Base-by-base conservation (phyloP, 2,888 invertebrate species). In the Nephrotoma flavescens region DNA sequence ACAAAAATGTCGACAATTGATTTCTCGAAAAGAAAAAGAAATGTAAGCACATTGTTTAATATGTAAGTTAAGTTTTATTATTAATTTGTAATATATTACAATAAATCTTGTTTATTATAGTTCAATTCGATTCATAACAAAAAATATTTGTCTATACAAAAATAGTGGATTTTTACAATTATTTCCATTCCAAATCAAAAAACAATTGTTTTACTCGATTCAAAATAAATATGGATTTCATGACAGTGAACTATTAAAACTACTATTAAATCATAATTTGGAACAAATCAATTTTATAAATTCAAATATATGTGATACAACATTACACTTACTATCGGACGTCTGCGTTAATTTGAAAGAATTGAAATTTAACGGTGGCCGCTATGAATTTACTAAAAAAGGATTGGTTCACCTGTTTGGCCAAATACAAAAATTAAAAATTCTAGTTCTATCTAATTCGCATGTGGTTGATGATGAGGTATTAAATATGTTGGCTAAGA, bases 381-480 rank as follows among this genome's bases (percentile, higher is more conserved):
- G 41, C 2, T 87, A 86, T 11, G 31, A 44, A 7, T 87, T 87
- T 86, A 86, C 45, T 19, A 83, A 86, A 42, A 57, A 86, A 91
- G 91, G 89, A 57, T 88, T 92, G 85, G 86, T 89, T 41, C 87
- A 89, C 42, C 88, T 90, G 42, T 88, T 91, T 42, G 88, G 89
- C 52, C 88, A 89, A 86, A 88, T 90, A 15, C 87, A 88, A 85
- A 88, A 89, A 57, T 88, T 92, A 86, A 86, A 88, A 85, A 86
- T 88, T 19, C 87, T 92, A 44, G 88, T 89, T 87, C 87, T 91
- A 15, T 88, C 88, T 31, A 88, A 90, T 86, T 91, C 91, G 88
- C 87, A 87, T 87, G 89, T 89, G 42, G 90, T 93, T 12, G 90
- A 90, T 9, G 92, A 93, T 88, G 89, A 90, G 7, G 90, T 93